Percentiles rank a stretch among this genome's conserved stretches.
phyloP scores from a whole-genome alignment of 2,113 vertebrate genomes.

The Megaceryle maxima region DNA sequence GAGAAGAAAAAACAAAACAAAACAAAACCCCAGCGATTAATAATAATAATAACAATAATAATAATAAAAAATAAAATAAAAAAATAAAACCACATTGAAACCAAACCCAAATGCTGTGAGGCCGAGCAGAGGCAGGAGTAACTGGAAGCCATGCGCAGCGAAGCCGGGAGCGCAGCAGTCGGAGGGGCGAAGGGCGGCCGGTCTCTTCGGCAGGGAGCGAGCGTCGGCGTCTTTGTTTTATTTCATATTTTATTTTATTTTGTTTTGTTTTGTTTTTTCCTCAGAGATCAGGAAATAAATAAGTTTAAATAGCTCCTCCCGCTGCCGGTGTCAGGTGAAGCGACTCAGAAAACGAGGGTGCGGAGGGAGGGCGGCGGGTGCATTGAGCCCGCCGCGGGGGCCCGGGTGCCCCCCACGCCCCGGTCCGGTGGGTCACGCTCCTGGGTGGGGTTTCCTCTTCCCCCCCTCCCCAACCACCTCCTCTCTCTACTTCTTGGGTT shows the following conservation, averaged over 20 bases:
- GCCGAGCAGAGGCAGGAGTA: slow-evolving; percentile 30
- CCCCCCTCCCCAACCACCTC: not conserved
- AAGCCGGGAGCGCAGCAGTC: slow-evolving; percentile 28
- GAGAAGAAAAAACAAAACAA: too few relatives aligned
- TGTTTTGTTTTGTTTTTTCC: not conserved
- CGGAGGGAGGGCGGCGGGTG: not conserved
- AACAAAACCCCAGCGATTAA: not conserved
- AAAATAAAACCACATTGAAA: slow-evolving; percentile 42
- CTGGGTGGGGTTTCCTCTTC: not conserved
- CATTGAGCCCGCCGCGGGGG: too few relatives aligned
- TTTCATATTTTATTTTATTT: too few relatives aligned
- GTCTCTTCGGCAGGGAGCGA: slow-evolving; percentile 5
- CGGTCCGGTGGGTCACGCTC: not conserved
- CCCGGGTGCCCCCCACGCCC: not conserved
- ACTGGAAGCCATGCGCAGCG: slow-evolving; percentile 65
- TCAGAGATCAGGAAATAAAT: slow-evolving; percentile 74
- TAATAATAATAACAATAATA: not conserved
- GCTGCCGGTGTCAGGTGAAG: not conserved
- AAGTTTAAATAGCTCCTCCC: slow-evolving; percentile 58
- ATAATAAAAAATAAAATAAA: not conserved
- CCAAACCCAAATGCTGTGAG: slow-evolving; percentile 53
- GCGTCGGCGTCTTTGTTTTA: not conserved
- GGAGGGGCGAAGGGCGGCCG: not conserved
- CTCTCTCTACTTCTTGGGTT: slow-evolving; percentile 89
- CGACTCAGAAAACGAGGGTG: not conserved